These are phyloP conservation scores for Apantesis nais DNA, from an alignment of 2,888 invertebrate genomes.

Conservation along the genomic window DNA sequence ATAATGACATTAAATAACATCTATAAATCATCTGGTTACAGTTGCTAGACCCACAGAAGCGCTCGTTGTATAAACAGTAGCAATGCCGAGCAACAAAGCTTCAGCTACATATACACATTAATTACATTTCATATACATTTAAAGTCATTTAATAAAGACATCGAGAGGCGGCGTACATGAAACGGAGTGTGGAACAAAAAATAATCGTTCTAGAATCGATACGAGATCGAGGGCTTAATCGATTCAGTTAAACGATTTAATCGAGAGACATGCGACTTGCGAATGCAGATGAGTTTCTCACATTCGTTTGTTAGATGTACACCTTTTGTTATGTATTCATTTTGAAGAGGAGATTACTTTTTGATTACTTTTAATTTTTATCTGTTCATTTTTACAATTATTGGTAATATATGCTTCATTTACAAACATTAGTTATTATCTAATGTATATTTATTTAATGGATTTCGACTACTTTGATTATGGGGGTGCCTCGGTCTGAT, in stretches of 20 bases:
- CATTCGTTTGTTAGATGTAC: conserved; percentile 43
- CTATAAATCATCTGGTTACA: conserved; percentile 22
- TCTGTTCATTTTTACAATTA: background rate
- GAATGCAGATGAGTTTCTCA: conserved; percentile 72
- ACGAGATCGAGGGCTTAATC: conserved; percentile 75
- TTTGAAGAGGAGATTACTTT: conserved; percentile 21
- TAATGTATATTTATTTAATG: too few species aligned
- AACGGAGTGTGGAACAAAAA: conserved; percentile 66
- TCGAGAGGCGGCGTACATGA: conserved; percentile 66
- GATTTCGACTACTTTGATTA: background rate
- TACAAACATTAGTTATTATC: too few species aligned
- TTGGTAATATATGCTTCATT: too few species aligned
- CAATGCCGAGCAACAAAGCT: conserved; percentile 27
- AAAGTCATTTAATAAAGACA: conserved; percentile 71
- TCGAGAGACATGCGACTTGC: conserved; percentile 66
- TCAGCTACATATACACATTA: conserved; percentile 44
- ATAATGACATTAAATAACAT: conserved; percentile 12
- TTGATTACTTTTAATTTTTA: conserved; percentile 18
- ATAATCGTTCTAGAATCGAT: conserved; percentile 74
- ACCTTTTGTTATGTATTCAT: conserved; percentile 21
- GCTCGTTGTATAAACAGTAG: conserved; percentile 37
- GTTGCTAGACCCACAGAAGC: conserved; percentile 7
- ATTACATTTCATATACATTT: conserved; percentile 51
- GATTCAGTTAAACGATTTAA: conserved; percentile 81
- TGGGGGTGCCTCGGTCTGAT: background rate